Base-by-base conservation (phyloP, 1,140 invertebrate species). In the Drosophila virilis region DNA sequence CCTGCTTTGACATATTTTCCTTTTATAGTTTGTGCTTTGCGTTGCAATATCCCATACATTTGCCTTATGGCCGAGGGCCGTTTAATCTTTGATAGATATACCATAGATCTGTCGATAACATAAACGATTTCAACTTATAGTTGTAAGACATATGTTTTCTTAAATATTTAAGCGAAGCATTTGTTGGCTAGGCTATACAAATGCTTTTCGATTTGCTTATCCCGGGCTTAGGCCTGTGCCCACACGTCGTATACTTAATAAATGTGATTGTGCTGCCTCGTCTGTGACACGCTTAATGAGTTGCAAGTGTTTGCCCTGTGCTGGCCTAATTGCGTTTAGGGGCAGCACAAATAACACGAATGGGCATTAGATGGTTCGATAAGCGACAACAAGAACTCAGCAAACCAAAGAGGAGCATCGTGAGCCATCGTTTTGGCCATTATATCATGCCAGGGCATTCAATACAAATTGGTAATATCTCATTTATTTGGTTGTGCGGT, bases 381-480 rank as follows among this genome's bases (percentile, higher is more conserved):
- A 72, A 72, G 69, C 69, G 62, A 9, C 33, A 37, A 38, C 48
- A 52, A 46, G 2, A 28, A 28, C 22, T 5, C 3, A 13, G 40
- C 6, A 17, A 48, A 40, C n/a, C 15, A 38, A 1, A n/a, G 43
- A 40, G 33, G 4, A 42, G 28, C 37, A 78, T 48, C 45, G 73
- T 80, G 67, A 65, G 78, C 54, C 76, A 82, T 74, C 82, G 67
- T 52, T 38, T 64, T 70, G 66, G 48, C 76, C 80, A 88, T 88
- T 84, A 89, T 88, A 74, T 74, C 80, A 77, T 89, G 84, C 74
- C 61, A 71, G 48, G 77, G 84, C 77, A 89, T 89, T 89, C 77
- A 84, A 84, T 84, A 89, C 77, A 89, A 89, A 89, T 89, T 89
- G 84, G 69, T 89, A 90, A 89, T 89, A 89, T 89, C 77, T 89